phyloP scores from a whole-genome alignment of 2,113 vertebrate species.

The Benitochromis conjunctus region DNA sequence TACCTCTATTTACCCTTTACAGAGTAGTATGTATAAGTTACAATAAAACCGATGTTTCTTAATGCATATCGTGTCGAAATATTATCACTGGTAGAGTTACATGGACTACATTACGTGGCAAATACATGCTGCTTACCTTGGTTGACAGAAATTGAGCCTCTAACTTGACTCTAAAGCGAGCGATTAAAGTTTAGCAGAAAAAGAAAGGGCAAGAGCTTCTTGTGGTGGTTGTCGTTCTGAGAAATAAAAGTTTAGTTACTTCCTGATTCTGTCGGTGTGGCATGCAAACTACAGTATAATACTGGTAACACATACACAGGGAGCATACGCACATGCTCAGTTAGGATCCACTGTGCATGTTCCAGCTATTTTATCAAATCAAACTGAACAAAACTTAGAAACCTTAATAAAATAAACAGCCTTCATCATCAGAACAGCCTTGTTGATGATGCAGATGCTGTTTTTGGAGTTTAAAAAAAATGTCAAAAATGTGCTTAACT shows the following conservation, averaged over 20 bases:
- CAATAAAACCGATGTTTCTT: background rate
- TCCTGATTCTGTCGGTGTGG: background rate
- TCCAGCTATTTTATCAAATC: background rate
- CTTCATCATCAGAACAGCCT: background rate
- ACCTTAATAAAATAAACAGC: rapidly evolving
- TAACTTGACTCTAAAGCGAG: background rate
- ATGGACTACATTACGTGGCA: background rate
- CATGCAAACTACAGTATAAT: background rate
- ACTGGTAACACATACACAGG: too few relatives aligned
- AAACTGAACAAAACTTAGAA: background rate
- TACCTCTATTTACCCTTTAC: background rate
- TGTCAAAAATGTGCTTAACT: background rate
- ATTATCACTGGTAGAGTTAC: background rate
- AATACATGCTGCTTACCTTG: background rate
- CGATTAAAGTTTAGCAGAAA: background rate
- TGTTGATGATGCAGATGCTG: background rate
- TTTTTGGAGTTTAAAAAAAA: background rate
- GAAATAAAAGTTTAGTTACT: background rate
- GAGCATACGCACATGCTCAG: background rate
- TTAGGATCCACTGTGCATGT: background rate
- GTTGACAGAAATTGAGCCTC: background rate
- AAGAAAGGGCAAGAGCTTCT: rapidly evolving
- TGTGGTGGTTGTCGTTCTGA: background rate
- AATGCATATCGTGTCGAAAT: background rate
- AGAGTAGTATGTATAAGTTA: background rate